A percentile compares a stretch with the other conserved stretches of the same genome.
These are phyloP conservation scores for Mamestra brassicae DNA, from an alignment of 2,888 invertebrate genomes.

Conservation along the genomic window DNA sequence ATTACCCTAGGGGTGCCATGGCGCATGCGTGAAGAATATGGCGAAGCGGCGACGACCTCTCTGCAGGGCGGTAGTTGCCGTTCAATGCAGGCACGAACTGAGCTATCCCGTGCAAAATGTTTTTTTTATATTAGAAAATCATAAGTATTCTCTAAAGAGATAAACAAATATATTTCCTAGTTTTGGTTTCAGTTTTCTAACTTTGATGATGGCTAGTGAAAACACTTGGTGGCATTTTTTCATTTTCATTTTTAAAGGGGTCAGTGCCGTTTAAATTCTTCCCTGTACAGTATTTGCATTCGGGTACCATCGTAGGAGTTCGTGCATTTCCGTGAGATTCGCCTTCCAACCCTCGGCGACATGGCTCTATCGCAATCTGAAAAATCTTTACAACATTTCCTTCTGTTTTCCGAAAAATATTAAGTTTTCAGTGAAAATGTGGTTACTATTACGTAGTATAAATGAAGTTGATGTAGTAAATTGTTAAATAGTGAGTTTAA, in stretches of 20 bases:
- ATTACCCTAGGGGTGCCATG: constrained; percentile 79
- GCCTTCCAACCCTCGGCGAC: constrained; percentile 85
- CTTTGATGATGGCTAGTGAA: not conserved
- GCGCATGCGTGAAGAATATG: constrained; percentile 89
- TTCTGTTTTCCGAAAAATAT: constrained; percentile 73
- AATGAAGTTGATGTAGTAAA: constrained; percentile 66
- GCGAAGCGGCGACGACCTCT: constrained; percentile 81
- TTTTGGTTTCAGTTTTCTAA: not conserved
- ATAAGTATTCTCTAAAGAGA: not conserved
- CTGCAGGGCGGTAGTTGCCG: constrained; percentile 81
- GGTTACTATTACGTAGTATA: constrained; percentile 66
- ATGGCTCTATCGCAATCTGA: constrained; percentile 82
- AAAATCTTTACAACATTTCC: constrained; percentile 86
- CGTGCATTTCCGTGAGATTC: constrained; percentile 85
- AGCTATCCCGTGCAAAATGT: constrained; percentile 24
- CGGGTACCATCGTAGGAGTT: constrained; percentile 81
- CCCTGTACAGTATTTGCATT: constrained; percentile 85
- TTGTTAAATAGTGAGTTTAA: constrained; percentile 71
- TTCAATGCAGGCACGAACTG: constrained; percentile 75
- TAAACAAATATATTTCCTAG: constrained; percentile 1
- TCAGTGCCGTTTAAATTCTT: constrained; percentile 69
- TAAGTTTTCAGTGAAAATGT: constrained; percentile 77
- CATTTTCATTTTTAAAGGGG: constrained; percentile 45
- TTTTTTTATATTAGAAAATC: not conserved
- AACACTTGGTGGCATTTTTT: not conserved